Evolutionary conservation across 2,797 vertebrate species (phyloP), one percentile per base, ranked within the genome.

Genomic region (Clarias fuscus): DNA sequence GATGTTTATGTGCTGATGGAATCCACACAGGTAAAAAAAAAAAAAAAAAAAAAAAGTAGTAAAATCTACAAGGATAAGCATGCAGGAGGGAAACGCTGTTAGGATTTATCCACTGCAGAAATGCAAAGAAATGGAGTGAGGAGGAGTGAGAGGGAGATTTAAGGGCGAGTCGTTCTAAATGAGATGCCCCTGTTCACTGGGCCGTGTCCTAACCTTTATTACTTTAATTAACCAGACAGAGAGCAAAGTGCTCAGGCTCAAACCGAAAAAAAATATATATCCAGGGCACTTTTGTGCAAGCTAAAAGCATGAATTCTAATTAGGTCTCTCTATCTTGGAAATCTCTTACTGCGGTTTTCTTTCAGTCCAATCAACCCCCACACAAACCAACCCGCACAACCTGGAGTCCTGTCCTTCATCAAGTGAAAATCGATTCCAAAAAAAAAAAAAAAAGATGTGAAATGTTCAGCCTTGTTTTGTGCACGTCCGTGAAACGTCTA

Each of bases 141-240:
- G 65, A 24, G 64, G 11, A 79, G 67, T 48, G 64, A 61, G 70
- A 59, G 33, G 24, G 53, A 68, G 48, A 86, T 53, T 86, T 85
- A 62, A 70, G 64, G 75, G 58, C 56, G 37, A 73, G 82, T 78
- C 20, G 72, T 79, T 81, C 43, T 48, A 67, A 85, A 76, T 75
- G 70, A 67, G 83, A 82, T 76, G 62, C 53, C 58, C 17, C 65
- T 80, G 84, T 85, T 89, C 83, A 67, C 30, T 73, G 75, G 83
- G 68, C 83, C 80, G 58, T 83, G 75, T 76, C 89, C 78, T 86
- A 88, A 88, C 83, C 83, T 88, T 88, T 83, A 85, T 88, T 87
- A 85, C 87, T 89, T 89, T 77, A 89, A 88, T 88, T 85, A 85
- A 72, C 72, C 62, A 86, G 83, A 70, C 30, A 84, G 27, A 76